Evolutionary conservation across 2,113 vertebrate species (phyloP).

Genomic region (Callocephalon fimbriatum): DNA sequence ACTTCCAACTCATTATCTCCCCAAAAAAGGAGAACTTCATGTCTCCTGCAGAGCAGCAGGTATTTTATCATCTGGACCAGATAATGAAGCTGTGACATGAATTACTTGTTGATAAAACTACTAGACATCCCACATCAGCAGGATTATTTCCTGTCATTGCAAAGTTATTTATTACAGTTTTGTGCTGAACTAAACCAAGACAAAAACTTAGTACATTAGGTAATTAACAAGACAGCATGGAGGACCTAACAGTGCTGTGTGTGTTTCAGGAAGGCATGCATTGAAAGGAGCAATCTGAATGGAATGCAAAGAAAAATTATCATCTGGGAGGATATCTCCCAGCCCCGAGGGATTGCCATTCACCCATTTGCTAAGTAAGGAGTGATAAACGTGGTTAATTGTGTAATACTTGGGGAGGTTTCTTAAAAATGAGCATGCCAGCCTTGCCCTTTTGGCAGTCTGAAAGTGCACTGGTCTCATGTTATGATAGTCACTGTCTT

Average conservation of each 20-base stretch:
- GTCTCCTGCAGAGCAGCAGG: background rate
- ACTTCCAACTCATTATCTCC: background rate
- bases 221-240: background rate
- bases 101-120: conserved; percentile 1
- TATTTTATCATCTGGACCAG: conserved; percentile 7
- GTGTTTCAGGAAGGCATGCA: conserved; percentile 79
- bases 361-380: conserved; percentile 90
- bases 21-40: background rate
- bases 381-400: background rate
- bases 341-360: conserved; percentile 87
- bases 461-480: background rate
- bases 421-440: background rate
- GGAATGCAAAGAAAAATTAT: conserved; percentile 81
- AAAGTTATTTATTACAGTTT: background rate
- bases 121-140: background rate
- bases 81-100: background rate
- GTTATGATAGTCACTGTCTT: background rate
- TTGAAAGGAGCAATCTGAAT: conserved; percentile 83
- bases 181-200: background rate
- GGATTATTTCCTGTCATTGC: background rate
- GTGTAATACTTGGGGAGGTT: background rate
- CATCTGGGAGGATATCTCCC: conserved; percentile 76
- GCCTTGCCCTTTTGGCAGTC: background rate
- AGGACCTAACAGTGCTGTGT: background rate
- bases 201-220: background rate